phyloP scores from a whole-genome alignment of 2,888 invertebrate species.

The Napeogenes inachia region DNA sequence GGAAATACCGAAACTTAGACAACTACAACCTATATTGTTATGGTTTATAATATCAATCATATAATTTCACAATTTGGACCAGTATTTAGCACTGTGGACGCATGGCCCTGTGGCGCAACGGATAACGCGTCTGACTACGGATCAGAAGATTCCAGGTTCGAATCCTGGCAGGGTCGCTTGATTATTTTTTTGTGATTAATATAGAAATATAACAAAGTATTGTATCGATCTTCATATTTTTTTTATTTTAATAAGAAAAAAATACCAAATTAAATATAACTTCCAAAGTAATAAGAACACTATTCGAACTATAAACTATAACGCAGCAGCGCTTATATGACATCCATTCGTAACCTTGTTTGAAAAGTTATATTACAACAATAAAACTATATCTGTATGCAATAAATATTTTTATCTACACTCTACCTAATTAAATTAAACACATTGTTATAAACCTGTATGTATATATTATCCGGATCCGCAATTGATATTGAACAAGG shows the following conservation, averaged over 20 bases:
- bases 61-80: neutral
- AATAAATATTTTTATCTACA: neutral
- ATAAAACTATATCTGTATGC: neutral
- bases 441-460: no score
- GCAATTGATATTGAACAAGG: no score
- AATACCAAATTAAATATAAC: neutral
- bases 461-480: no score
- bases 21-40: neutral
- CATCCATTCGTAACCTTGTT: neutral
- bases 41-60: neutral
- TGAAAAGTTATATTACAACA: slow-evolving; percentile 1
- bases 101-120: slow-evolving; percentile 81
- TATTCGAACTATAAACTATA: no score
- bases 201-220: neutral
- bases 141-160: slow-evolving; percentile 83
- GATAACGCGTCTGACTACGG: slow-evolving; percentile 85
- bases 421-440: neutral
- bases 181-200: neutral
- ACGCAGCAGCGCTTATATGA: neutral
- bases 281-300: neutral
- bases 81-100: rapidly evolving
- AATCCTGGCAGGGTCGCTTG: slow-evolving; percentile 79
- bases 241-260: no score
- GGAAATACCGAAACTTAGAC: no score
- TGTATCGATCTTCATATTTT: no score